Base-by-base conservation (phyloP, 2,113 vertebrate genomes). In the Sclerurus mexicanus region DNA sequence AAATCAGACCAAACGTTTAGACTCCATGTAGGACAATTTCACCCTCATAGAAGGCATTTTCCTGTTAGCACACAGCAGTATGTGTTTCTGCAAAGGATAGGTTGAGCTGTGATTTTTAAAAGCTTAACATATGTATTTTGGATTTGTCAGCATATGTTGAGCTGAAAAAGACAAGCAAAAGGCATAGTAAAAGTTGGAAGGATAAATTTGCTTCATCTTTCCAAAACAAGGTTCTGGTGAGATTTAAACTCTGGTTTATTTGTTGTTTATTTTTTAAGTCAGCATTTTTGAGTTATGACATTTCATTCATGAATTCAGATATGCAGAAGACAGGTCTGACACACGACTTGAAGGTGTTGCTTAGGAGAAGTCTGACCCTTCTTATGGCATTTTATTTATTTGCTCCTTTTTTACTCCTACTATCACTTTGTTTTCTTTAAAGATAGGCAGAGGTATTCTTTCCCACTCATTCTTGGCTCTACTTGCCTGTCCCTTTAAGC, bases 391-490 rank as follows among this genome's bases (percentile, higher is more conserved):
- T 92, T 89, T 92, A 58, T 46, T 71, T 75, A 72, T 79, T 85
- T 90, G 21, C 27, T 76, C 2, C 50, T 37, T 69, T 86, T 95
- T 91, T 50, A 73, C 25, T 69, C 30, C 47, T 19, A 31, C 11
- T 60, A 40, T 86, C 19, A 60, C 40, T 95, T 94, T 62, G 18
- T 84, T 97, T 90, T 94, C 18, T 40, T 81, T 90, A 74, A 89
- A 87, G 42, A 80, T 75, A 93, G 30, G 46, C 72, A 92, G 37
- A 67, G 30, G 25, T 11, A 40, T 86, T 92, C 66, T 95, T 86
- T 92, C 33, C 35, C 77, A 42, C n/a, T 85, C 50, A 44, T 6
- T 84, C 78, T 85, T 85, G 60, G 50, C 27, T 69, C 59, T 79
- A 39, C 47, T 91, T 27, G 3, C 17, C 23, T 90, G 44, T 62